Percentiles rank a stretch among this genome's conserved stretches.
These are phyloP conservation scores for Drosophila watanabei DNA, from an alignment of 1,140 invertebrate species.

Conservation along the genomic window DNA sequence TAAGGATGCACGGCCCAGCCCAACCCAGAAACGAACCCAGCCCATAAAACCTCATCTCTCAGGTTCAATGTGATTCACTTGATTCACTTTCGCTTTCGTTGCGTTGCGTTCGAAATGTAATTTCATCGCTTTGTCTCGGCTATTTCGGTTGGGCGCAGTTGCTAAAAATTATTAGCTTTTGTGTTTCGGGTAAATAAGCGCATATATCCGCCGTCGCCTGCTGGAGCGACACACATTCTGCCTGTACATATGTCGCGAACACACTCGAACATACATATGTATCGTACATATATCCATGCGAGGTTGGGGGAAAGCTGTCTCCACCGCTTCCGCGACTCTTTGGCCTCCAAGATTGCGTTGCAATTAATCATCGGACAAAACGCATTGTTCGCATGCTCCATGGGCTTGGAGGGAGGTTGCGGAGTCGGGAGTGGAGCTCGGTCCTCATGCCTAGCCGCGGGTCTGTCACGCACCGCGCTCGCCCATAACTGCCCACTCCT, in stretches of 20 bases:
- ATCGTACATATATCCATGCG: conserved; percentile 7
- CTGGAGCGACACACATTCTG: conserved; percentile 67
- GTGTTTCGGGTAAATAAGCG: conserved; percentile 63
- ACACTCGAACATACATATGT: not conserved
- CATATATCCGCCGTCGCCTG: conserved; percentile 47
- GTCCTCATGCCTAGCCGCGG: not conserved
- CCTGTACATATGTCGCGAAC: conserved; percentile 16
- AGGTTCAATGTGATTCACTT: conserved; percentile 52
- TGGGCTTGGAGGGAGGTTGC: conserved; percentile 3
- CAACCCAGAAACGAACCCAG: conserved; percentile 21
- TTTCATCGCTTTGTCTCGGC: conserved; percentile 49
- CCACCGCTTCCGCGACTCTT: conserved; percentile 50
- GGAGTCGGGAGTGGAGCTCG: not conserved
- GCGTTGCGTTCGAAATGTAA: conserved; percentile 53
- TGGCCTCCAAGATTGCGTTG: conserved; percentile 80
- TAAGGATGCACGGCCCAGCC: conserved; percentile 57
- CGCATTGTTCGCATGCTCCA: conserved; percentile 71
- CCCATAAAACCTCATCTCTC: conserved; percentile 29
- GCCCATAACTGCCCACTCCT: conserved; percentile 36
- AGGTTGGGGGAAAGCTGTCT: conserved; percentile 72
- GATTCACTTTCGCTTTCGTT: conserved; percentile 71
- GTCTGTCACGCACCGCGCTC: conserved; percentile 31
- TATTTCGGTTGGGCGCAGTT: conserved; percentile 46
- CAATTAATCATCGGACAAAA: conserved; percentile 82
- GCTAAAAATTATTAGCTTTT: conserved; percentile 80